phyloP scores from a whole-genome alignment of 2,888 invertebrate species.

The Choristoneura rosaceana region DNA sequence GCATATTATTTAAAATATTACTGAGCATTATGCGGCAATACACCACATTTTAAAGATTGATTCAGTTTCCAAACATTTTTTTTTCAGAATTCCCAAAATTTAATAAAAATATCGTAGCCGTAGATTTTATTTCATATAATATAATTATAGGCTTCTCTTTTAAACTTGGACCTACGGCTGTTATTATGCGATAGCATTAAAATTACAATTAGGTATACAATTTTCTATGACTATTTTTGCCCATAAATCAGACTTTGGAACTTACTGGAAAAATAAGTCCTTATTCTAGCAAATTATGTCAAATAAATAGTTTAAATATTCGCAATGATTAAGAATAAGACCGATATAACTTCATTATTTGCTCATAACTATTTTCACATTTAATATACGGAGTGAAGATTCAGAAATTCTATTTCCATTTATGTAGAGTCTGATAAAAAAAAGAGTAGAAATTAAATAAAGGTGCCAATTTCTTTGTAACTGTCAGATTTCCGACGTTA shows the following conservation, averaged over 20 bases:
- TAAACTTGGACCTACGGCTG: background rate
- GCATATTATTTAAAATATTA: background rate
- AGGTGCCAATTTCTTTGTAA: too few species aligned
- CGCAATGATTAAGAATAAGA: background rate
- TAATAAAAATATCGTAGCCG: background rate
- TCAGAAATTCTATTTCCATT: background rate
- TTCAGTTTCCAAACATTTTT: background rate
- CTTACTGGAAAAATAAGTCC: slow-evolving; percentile 12
- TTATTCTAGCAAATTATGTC: slow-evolving; percentile 10
- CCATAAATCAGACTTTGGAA: slow-evolving; percentile 19
- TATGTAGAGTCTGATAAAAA: too few species aligned
- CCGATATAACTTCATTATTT: background rate
- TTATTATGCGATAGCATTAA: background rate
- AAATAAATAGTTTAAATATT: slow-evolving; percentile 6
- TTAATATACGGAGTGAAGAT: background rate
- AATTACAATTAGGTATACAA: background rate
- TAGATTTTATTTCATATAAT: background rate
- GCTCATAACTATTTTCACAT: background rate
- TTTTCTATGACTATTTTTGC: slow-evolving; percentile 9
- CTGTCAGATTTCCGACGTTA: too few species aligned
- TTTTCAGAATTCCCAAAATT: background rate
- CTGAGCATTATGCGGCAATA: slow-evolving; percentile 1
- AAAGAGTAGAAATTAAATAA: too few species aligned
- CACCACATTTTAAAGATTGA: background rate
- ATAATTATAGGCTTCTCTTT: background rate